Percentiles rank a stretch among this genome's conserved stretches.
Evolutionary conservation across 2,888 invertebrate genomes (phyloP).

Genomic region (Dynastes tityus): DNA sequence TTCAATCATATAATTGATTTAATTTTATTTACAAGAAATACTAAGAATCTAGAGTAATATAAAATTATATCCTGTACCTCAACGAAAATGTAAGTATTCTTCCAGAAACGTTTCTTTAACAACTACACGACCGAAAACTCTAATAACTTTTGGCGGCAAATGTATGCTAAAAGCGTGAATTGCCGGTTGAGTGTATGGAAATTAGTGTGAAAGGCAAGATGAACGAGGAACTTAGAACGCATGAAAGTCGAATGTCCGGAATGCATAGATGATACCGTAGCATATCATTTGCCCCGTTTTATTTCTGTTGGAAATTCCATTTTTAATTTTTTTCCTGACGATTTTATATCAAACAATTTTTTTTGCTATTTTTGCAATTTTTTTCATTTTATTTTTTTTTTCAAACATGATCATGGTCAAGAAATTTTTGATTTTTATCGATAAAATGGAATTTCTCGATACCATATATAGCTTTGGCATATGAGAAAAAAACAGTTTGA

Average conservation of each 20-base stretch:
- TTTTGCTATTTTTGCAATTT: constrained; percentile 40
- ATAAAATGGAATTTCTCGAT: constrained; percentile 52
- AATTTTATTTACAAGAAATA: background rate
- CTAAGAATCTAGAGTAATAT: background rate
- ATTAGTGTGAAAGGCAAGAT: constrained; percentile 50
- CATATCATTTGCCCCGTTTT: constrained; percentile 66
- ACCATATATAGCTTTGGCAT: constrained; percentile 51
- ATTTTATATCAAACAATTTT: background rate
- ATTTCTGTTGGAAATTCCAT: constrained; percentile 62
- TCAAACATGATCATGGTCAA: constrained; percentile 3
- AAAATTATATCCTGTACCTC: constrained; percentile 22
- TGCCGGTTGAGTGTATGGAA: constrained; percentile 56
- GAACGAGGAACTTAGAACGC: constrained; percentile 51
- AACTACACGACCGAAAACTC: constrained; percentile 30
- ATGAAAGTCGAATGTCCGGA: constrained; percentile 54
- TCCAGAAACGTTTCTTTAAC: constrained; percentile 46
- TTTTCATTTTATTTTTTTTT: constrained; percentile 30
- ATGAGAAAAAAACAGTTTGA: constrained; percentile 53
- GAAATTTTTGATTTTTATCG: constrained; percentile 26
- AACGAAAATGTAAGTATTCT: constrained; percentile 50
- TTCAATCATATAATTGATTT: background rate
- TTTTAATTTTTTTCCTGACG: constrained; percentile 50
- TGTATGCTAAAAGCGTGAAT: constrained; percentile 62
- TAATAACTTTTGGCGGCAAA: constrained; percentile 61
- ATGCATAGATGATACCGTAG: constrained; percentile 63